A percentile compares a stretch with the other conserved stretches of the same genome.
Conservation (phyloP, 1,140 invertebrate genomes). For the Mamestra configurata region DNA sequence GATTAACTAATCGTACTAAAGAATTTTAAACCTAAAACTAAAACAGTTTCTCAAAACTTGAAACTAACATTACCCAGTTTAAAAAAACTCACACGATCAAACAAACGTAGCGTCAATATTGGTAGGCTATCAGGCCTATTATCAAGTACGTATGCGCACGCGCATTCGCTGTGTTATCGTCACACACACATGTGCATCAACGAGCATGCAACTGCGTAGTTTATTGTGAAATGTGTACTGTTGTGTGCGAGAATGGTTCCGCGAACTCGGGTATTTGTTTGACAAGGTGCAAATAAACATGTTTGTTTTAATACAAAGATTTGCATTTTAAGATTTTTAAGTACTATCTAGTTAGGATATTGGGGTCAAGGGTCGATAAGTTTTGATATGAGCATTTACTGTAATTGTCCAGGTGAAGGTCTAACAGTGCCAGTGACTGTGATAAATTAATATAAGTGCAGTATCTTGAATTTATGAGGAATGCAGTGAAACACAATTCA, state of each 20-base stretch:
- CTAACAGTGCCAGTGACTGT: not conserved
- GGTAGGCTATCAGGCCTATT: conserved; percentile 48
- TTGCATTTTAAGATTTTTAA: not conserved
- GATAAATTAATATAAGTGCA: not conserved
- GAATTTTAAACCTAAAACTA: not conserved
- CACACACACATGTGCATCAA: conserved; percentile 50
- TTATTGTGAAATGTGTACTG: conserved; percentile 58
- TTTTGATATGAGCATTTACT: not conserved
- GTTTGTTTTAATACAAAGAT: conserved; percentile 2
- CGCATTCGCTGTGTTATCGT: conserved; percentile 56
- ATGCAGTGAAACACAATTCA: not conserved
- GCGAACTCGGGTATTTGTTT: conserved; percentile 36
- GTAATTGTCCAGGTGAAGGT: not conserved
- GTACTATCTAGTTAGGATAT: not conserved
- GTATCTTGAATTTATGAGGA: not conserved
- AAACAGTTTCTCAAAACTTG: not conserved
- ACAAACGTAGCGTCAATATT: conserved; percentile 45
- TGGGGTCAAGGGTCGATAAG: not conserved
- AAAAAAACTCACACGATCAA: conserved; percentile 16
- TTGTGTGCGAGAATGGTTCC: conserved; percentile 48
- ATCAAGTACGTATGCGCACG: conserved; percentile 53
- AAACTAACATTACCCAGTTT: not conserved
- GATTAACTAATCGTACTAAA: too few species aligned
- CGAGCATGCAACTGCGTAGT: conserved; percentile 67
- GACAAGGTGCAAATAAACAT: conserved; percentile 44